Percentiles rank a stretch among this genome's conserved stretches.
phyloP scores from a whole-genome alignment of 2,888 invertebrate species.

The Autographa gamma region DNA sequence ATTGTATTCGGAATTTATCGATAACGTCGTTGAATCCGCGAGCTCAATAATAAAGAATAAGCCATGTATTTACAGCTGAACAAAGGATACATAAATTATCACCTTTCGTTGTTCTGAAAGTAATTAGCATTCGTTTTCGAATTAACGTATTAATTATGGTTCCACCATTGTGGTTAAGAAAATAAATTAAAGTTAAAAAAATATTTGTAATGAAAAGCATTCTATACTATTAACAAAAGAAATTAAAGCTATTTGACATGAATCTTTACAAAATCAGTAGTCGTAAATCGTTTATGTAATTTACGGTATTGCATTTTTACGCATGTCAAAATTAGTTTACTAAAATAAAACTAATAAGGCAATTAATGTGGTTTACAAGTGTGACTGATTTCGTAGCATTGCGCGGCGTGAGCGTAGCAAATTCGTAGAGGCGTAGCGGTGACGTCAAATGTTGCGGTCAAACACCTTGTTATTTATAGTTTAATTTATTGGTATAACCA shows the following conservation, averaged over 20 bases:
- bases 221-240: neutral
- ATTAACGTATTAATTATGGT: constrained; percentile 33
- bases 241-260: neutral
- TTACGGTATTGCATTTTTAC: too few species aligned
- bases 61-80: constrained; percentile 18
- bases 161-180: neutral
- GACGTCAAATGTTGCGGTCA: constrained; percentile 4
- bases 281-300: too few species aligned
- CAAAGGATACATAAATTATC: constrained; percentile 39
- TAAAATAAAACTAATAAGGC: neutral
- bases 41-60: constrained; percentile 5
- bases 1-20: constrained; percentile 8
- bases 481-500: neutral
- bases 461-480: neutral
- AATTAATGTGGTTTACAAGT: neutral
- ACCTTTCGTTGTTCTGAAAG: constrained; percentile 22
- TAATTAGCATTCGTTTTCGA: constrained; percentile 39
- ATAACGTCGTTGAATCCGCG: constrained; percentile 15
- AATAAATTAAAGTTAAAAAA: neutral
- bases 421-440: constrained; percentile 1
- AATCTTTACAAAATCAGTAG: too few species aligned
- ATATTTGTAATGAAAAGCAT: neutral
- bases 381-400: neutral
- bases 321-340: neutral
- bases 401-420: neutral